Percentiles rank a stretch among this genome's conserved stretches.
These are phyloP conservation scores for Acronicta leporina DNA, from an alignment of 2,888 invertebrate genomes.

Conservation along the genomic window DNA sequence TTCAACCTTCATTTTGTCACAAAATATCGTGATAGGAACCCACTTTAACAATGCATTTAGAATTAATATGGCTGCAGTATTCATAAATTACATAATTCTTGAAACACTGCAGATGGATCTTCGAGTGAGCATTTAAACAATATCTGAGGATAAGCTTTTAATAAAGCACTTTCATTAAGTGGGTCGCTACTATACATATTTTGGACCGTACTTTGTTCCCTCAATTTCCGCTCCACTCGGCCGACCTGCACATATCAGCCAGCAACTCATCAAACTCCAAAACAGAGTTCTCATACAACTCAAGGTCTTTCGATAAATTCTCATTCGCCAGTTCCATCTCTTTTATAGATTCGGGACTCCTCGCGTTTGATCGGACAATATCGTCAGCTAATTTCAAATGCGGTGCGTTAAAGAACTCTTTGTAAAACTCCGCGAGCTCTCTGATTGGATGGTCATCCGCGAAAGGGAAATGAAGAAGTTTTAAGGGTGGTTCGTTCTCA, in stretches of 20 bases:
- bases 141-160: slow-evolving; percentile 3
- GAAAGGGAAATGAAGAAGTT: slow-evolving; percentile 93
- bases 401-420: slow-evolving; percentile 93
- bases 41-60: neutral
- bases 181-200: slow-evolving; percentile 3
- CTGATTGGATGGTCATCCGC: slow-evolving; percentile 92
- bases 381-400: slow-evolving; percentile 78
- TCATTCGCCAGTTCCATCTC: slow-evolving; percentile 77
- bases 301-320: slow-evolving; percentile 92
- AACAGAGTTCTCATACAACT: slow-evolving; percentile 92
- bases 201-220: slow-evolving; percentile 49
- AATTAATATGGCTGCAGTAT: neutral
- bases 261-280: slow-evolving; percentile 93
- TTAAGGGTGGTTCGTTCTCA: slow-evolving; percentile 91
- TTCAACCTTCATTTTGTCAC: slow-evolving; percentile 52
- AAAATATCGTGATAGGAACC: slow-evolving; percentile 12
- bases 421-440: slow-evolving; percentile 94
- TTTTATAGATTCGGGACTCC: slow-evolving; percentile 64
- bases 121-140: no score
- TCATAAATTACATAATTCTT: neutral
- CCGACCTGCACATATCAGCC: slow-evolving; percentile 91
- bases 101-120: neutral
- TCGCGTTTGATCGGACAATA: slow-evolving; percentile 51
- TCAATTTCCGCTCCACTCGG: slow-evolving; percentile 89
- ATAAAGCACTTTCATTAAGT: neutral